Evolutionary conservation across 1,140 invertebrate genomes (phyloP).

Genomic region (Coptotermes formosanus): DNA sequence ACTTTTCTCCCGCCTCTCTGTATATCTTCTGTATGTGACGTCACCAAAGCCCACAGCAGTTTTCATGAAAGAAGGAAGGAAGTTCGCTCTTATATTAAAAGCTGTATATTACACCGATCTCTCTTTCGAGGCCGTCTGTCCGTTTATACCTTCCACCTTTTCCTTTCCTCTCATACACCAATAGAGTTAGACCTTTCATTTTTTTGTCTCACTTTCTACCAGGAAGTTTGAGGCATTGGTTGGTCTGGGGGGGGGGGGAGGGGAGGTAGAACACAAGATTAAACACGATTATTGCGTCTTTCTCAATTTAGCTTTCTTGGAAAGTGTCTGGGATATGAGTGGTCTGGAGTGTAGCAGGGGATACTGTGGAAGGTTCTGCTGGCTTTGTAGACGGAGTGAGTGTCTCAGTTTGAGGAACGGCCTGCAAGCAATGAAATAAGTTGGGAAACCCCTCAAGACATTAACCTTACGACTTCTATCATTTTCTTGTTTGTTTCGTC

Average conservation of each 20-base stretch:
- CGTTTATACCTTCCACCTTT: background rate
- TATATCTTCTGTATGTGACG: slow-evolving; percentile 12
- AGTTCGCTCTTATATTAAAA: background rate
- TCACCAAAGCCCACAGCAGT: background rate
- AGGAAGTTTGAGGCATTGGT: background rate
- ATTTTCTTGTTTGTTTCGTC: slow-evolving; percentile 1
- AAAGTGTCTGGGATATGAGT: background rate
- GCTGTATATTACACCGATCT: background rate
- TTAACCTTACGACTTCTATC: slow-evolving; percentile 2
- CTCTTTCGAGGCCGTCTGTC: background rate
- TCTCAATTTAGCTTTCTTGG: slow-evolving; percentile 7
- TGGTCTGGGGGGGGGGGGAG: background rate
- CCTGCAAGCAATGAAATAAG: background rate
- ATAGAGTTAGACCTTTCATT: background rate
- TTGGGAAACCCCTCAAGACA: background rate
- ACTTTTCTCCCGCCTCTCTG: background rate
- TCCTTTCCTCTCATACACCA: background rate
- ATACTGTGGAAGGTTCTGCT: background rate
- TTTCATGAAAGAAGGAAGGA: background rate
- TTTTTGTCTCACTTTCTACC: background rate
- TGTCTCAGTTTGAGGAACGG: background rate
- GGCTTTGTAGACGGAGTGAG: background rate
- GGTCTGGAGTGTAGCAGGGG: background rate
- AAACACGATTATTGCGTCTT: slow-evolving; percentile 8
- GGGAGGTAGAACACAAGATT: background rate